phyloP scores from a whole-genome alignment of 2,113 vertebrate genomes.

The Daubentonia madagascariensis region DNA sequence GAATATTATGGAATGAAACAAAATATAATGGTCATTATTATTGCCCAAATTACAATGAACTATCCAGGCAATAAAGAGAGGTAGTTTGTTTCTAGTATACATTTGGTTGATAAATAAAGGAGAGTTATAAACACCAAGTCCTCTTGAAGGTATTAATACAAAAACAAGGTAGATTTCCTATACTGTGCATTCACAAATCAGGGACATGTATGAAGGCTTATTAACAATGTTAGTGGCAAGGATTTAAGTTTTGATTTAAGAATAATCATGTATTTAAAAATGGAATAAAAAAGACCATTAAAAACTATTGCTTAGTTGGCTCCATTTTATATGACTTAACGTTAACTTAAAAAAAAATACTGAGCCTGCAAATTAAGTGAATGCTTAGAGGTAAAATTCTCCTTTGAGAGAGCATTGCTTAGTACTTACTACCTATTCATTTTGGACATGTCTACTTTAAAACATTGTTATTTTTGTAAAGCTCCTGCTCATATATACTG shows the following conservation, averaged over 20 bases:
- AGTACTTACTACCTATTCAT: not conserved
- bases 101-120: not conserved
- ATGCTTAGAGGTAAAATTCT: not conserved
- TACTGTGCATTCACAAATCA: not conserved
- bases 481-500: not conserved
- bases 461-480: constrained; percentile 14
- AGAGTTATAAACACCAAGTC: not conserved
- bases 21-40: not conserved
- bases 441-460: not conserved
- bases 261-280: not conserved
- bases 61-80: not conserved
- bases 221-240: not conserved
- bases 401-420: not conserved
- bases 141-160: not conserved
- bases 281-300: not conserved
- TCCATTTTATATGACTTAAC: not conserved
- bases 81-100: not conserved
- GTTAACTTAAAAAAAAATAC: not conserved
- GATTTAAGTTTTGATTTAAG: constrained; percentile 1
- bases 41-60: not conserved
- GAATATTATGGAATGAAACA: not conserved
- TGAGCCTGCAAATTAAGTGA: not conserved
- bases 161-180: not conserved
- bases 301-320: not conserved
- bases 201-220: not conserved